These are phyloP conservation scores for Anagyrus pseudococci DNA, from an alignment of 2,888 invertebrate species.

Conservation along the genomic window DNA sequence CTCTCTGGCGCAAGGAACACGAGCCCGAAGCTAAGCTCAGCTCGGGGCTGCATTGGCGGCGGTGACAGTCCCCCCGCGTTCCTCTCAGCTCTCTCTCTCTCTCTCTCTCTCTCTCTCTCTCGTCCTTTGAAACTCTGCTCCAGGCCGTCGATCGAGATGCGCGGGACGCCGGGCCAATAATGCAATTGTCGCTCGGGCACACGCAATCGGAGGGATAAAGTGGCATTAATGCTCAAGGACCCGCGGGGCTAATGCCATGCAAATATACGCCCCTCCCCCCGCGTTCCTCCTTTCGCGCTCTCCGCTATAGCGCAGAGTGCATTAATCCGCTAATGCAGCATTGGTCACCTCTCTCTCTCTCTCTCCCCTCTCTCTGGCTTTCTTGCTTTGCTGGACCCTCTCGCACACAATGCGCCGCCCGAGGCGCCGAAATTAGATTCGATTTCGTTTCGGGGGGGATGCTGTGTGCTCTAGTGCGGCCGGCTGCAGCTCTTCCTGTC, in stretches of 20 bases:
- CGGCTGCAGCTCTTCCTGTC: too few relatives aligned
- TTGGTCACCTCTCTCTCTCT: not conserved
- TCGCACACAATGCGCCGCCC: not conserved
- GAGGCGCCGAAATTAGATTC: not conserved
- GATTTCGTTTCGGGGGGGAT: not conserved
- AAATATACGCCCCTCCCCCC: slow-evolving; percentile 50
- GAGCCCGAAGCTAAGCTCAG: slow-evolving; percentile 16
- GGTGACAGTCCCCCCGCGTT: too few relatives aligned
- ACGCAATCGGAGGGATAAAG: slow-evolving; percentile 36
- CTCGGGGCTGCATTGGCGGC: too few relatives aligned
- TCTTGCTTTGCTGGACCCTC: too few relatives aligned
- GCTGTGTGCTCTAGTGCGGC: too few relatives aligned
- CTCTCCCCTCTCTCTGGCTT: too few relatives aligned
- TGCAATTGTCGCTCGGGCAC: slow-evolving; percentile 31
- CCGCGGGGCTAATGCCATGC: slow-evolving; percentile 52
- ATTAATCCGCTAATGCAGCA: slow-evolving; percentile 58
- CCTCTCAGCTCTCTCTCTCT: too few relatives aligned
- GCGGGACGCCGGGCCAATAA: slow-evolving; percentile 21
- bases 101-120: not conserved
- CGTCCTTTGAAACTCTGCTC: not conserved
- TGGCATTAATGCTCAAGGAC: slow-evolving; percentile 20
- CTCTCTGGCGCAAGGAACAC: slow-evolving; percentile 6
- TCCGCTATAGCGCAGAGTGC: slow-evolving; percentile 53
- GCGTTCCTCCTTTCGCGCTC: slow-evolving; percentile 39
- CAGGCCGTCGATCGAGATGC: not conserved